phyloP scores from a whole-genome alignment of 2,797 vertebrate genomes.

The Sphaeramia orbicularis region DNA sequence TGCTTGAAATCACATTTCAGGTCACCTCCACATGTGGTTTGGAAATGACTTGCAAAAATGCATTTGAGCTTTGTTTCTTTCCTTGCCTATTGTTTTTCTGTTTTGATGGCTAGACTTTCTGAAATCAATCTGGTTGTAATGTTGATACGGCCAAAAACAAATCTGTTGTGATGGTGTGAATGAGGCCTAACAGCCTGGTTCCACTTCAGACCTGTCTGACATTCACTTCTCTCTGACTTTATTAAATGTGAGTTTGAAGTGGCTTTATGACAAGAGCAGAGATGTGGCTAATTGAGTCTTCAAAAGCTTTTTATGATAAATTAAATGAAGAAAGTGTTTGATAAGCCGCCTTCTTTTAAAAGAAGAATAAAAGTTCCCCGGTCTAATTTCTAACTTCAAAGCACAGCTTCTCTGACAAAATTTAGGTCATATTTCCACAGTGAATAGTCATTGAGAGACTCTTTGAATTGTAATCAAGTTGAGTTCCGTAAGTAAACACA shows the following conservation, averaged over 20 bases:
- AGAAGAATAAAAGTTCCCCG: conserved; percentile 72
- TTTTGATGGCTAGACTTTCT: too few species aligned
- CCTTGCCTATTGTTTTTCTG: too few species aligned
- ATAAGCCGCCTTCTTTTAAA: conserved; percentile 43
- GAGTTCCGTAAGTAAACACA: conserved; percentile 82
- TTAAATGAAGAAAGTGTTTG: conserved; percentile 56
- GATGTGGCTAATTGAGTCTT: conserved; percentile 58
- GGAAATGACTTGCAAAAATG: too few species aligned
- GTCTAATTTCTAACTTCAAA: conserved; percentile 88
- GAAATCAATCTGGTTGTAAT: too few species aligned
- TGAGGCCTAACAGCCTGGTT: conserved; percentile 10
- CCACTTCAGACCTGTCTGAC: not conserved
- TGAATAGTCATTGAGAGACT: conserved; percentile 83
- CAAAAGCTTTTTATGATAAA: conserved; percentile 71
- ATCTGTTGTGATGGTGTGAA: too few species aligned
- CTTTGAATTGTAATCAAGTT: conserved; percentile 86
- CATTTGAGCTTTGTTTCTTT: too few species aligned
- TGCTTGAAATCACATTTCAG: too few species aligned
- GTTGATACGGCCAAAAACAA: too few species aligned
- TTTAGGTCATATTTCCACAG: conserved; percentile 85
- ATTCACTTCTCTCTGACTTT: not conserved
- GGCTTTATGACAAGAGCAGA: conserved; percentile 35
- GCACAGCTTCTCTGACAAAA: conserved; percentile 81
- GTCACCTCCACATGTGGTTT: too few species aligned
- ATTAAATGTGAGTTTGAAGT: conserved; percentile 36